These are phyloP conservation scores for Crocidura indochinensis DNA, from an alignment of 2,797 vertebrate species.

Conservation along the genomic window DNA sequence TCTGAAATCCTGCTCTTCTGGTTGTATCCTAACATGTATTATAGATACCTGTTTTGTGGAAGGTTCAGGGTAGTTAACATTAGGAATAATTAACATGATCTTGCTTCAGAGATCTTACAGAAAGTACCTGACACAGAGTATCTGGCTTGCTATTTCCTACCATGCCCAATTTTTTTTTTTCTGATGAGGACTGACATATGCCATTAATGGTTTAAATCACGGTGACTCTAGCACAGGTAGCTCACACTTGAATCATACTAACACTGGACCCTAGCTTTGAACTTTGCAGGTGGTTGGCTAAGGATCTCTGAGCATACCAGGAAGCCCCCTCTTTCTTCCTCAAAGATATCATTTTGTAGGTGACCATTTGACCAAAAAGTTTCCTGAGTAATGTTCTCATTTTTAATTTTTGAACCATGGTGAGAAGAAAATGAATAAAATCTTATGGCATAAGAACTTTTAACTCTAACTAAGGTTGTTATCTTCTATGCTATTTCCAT, in stretches of 20 bases:
- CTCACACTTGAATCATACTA: no score
- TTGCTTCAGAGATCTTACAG: background rate
- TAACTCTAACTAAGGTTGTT: background rate
- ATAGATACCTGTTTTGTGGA: rapidly evolving
- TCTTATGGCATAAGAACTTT: constrained; percentile 15
- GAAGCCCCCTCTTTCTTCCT: background rate
- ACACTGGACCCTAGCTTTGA: no score
- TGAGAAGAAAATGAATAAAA: constrained; percentile 51
- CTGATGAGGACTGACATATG: background rate
- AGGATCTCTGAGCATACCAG: no score
- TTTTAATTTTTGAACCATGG: constrained; percentile 36
- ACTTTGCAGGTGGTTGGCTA: no score
- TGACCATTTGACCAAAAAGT: constrained; percentile 6
- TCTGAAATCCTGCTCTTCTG: rapidly evolving
- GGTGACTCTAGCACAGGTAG: background rate
- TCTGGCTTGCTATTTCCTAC: background rate
- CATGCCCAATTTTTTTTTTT: background rate
- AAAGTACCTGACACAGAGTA: background rate
- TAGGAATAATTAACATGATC: background rate
- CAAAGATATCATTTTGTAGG: background rate
- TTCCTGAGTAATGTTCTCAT: background rate
- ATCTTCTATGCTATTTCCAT: background rate
- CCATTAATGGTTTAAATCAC: background rate
- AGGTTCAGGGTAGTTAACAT: background rate
- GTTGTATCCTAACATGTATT: rapidly evolving